Conservation (phyloP, 2,113 vertebrate genomes). For the Lathamus discolor region DNA sequence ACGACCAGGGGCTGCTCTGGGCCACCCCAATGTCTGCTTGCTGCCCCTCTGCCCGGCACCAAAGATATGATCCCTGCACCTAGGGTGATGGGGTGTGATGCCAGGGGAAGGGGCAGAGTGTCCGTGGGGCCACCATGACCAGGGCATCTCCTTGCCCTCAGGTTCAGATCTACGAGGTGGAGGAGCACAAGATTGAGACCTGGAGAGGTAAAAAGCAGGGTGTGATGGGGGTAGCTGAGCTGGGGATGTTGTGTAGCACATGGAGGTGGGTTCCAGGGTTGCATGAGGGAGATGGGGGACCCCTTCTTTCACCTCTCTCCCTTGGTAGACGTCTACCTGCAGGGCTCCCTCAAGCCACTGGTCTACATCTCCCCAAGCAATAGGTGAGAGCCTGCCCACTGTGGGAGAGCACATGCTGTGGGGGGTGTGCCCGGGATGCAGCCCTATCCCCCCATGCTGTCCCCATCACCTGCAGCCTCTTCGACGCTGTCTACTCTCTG, state of each 20-base stretch:
- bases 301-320: background rate
- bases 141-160: conserved; percentile 48
- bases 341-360: conserved; percentile 84
- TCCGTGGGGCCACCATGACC: background rate
- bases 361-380: conserved; percentile 87
- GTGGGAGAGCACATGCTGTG: background rate
- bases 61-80: background rate
- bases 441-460: background rate
- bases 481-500: conserved; percentile 90
- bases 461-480: conserved; percentile 78
- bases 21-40: background rate
- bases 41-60: background rate
- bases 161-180: conserved; percentile 97
- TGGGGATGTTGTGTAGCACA: accelerated
- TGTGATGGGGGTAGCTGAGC: background rate
- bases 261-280: background rate
- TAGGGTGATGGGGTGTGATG: background rate
- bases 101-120: background rate
- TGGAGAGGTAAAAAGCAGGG: conserved; percentile 86
- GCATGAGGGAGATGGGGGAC: background rate
- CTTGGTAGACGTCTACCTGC: conserved; percentile 87
- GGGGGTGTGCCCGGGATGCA: background rate
- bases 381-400: conserved; percentile 73
- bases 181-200: conserved; percentile 96
- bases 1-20: background rate